phyloP scores from a whole-genome alignment of 2,888 invertebrate species.

The Kryphioiulus occultus region DNA sequence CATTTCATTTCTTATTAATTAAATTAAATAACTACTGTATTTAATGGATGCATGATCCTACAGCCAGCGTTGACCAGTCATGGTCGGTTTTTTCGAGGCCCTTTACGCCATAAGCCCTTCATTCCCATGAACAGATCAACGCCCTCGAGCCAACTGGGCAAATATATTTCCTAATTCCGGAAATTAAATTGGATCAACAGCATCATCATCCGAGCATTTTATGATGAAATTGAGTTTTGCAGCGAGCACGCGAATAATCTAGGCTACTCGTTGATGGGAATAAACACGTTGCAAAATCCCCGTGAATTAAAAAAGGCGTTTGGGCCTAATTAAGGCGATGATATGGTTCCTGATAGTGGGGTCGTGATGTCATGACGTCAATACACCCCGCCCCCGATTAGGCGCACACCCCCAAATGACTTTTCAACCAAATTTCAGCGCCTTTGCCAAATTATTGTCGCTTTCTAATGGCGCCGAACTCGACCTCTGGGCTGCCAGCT shows the following conservation, averaged over 20 bases:
- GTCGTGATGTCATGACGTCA: background rate
- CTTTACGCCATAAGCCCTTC: background rate
- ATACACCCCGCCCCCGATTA: background rate
- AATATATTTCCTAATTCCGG: background rate
- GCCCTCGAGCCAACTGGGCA: background rate
- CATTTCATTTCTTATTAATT: background rate
- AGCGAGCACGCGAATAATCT: background rate
- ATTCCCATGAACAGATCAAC: background rate
- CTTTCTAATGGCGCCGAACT: background rate
- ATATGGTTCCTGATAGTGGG: background rate
- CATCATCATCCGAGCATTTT: background rate
- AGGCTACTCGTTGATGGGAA: background rate
- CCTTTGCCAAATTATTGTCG: background rate
- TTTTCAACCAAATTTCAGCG: background rate
- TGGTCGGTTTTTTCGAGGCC: background rate
- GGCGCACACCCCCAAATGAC: background rate
- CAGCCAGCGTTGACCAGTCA: background rate
- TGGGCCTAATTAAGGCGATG: background rate
- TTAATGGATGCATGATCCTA: background rate
- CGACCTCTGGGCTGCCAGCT: background rate
- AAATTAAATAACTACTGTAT: too few species aligned
- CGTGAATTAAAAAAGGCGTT: background rate
- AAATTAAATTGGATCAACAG: background rate
- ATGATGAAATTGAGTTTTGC: background rate
- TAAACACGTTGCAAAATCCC: background rate